These are phyloP conservation scores for Neoniphon sammara DNA, from an alignment of 2,797 vertebrate genomes.

Conservation along the genomic window DNA sequence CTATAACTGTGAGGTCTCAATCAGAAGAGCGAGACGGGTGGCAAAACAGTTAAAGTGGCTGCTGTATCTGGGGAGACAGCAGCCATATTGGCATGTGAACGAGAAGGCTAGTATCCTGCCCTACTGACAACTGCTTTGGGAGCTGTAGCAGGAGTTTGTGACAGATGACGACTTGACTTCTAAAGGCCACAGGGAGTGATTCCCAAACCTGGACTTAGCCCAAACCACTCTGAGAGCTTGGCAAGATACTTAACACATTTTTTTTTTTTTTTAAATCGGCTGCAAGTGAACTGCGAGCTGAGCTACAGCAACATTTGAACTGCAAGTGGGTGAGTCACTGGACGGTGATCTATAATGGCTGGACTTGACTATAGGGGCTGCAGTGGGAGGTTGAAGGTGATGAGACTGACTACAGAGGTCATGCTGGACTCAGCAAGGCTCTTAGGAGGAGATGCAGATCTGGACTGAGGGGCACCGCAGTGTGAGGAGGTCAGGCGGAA, in stretches of 20 bases:
- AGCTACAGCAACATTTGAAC: constrained; percentile 16
- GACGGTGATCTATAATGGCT: constrained; percentile 32
- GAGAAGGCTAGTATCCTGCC: constrained; percentile 1
- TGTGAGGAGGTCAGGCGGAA: constrained; percentile 29
- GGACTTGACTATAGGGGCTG: neutral
- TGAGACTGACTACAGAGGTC: constrained; percentile 26
- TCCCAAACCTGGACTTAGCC: constrained; percentile 36
- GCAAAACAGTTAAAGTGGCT: neutral
- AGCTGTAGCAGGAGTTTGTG: constrained; percentile 21
- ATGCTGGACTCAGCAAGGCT: constrained; percentile 48
- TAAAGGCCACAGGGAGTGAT: constrained; percentile 33
- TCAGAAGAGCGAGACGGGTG: neutral
- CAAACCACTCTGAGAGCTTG: constrained; percentile 30
- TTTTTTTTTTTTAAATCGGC: constrained; percentile 18
- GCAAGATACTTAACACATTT: constrained; percentile 38
- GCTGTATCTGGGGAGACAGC: constrained; percentile 23
- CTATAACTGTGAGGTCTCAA: neutral
- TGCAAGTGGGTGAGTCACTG: constrained; percentile 26
- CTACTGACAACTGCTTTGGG: constrained; percentile 21
- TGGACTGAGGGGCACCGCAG: constrained; percentile 15
- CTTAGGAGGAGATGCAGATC: constrained; percentile 37
- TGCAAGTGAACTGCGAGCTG: constrained; percentile 34
- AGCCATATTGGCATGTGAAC: constrained; percentile 6
- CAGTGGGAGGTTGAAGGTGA: constrained; percentile 40
- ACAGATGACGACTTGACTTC: constrained; percentile 43